Conservation (phyloP, 2,113 vertebrate genomes). For the Emydura subglobosa region DNA sequence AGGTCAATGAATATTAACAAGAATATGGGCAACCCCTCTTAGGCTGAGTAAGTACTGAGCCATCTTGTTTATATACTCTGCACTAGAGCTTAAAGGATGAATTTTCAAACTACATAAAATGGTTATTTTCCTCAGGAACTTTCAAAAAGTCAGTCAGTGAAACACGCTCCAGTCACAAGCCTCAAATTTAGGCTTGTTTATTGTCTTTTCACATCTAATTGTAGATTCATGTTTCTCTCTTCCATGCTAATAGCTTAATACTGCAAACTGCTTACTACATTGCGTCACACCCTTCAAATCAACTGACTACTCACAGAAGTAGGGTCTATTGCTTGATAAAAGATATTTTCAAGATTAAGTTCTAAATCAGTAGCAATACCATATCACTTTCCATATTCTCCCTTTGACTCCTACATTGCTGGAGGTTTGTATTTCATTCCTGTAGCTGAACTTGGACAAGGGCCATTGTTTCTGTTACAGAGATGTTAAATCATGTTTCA, state of each 20-base stretch:
- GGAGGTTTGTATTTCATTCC: neutral
- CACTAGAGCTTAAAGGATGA: neutral
- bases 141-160: neutral
- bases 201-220: neutral
- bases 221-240: neutral
- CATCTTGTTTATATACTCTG: neutral
- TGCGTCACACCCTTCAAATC: neutral
- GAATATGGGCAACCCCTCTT: neutral
- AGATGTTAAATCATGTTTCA: neutral
- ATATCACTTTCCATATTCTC: neutral
- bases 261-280: neutral
- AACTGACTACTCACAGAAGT: neutral
- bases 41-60: neutral
- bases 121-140: neutral
- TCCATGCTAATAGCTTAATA: neutral
- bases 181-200: neutral
- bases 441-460: neutral
- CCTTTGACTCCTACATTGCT: neutral
- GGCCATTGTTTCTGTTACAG: neutral
- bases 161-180: neutral
- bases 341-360: neutral
- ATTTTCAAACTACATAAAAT: slow-evolving; percentile 19
- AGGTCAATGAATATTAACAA: neutral
- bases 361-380: neutral
- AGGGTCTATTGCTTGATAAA: neutral